Percentiles rank a stretch among this genome's conserved stretches.
Evolutionary conservation across 2,797 vertebrate species (phyloP).

Genomic region (Onychomys arenicola): DNA sequence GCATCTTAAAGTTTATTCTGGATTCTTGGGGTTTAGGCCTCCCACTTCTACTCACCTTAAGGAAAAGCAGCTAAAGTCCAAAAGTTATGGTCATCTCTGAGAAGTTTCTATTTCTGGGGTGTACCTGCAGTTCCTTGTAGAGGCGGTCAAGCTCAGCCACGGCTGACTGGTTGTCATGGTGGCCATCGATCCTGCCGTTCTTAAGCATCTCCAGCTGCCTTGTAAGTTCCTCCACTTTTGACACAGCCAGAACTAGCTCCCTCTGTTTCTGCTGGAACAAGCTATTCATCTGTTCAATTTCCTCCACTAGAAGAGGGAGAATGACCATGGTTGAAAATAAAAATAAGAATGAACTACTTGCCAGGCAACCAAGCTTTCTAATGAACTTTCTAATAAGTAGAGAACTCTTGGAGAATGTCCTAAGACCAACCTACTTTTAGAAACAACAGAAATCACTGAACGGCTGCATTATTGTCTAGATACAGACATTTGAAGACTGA

Average conservation of each 20-base stretch:
- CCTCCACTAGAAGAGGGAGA: constrained; percentile 92
- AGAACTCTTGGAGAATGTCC: constrained; percentile 16
- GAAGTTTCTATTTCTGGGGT: neutral
- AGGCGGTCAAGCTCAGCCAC: constrained; percentile 95
- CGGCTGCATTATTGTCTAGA: neutral
- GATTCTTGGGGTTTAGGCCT: neutral
- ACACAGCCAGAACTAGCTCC: constrained; percentile 94
- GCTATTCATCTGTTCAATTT: constrained; percentile 96
- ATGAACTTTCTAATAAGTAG: neutral
- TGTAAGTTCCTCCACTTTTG: constrained; percentile 95
- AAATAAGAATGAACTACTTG: constrained; percentile 75
- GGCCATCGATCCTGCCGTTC: constrained; percentile 91
- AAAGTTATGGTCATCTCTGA: neutral
- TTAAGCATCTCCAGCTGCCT: constrained; percentile 95
- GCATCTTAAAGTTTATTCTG: constrained; percentile 3
- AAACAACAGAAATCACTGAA: constrained; percentile 40
- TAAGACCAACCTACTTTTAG: constrained; percentile 28
- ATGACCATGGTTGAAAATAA: constrained; percentile 77
- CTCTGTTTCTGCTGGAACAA: constrained; percentile 98
- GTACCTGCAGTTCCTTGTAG: constrained; percentile 96
- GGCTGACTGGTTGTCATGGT: constrained; percentile 91
- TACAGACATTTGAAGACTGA: neutral
- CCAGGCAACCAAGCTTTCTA: constrained; percentile 58
- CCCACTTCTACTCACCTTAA: neutral
- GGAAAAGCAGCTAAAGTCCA: neutral